Conservation (phyloP, 2,113 vertebrate genomes). For the Petrocephalus microphthalmus region DNA sequence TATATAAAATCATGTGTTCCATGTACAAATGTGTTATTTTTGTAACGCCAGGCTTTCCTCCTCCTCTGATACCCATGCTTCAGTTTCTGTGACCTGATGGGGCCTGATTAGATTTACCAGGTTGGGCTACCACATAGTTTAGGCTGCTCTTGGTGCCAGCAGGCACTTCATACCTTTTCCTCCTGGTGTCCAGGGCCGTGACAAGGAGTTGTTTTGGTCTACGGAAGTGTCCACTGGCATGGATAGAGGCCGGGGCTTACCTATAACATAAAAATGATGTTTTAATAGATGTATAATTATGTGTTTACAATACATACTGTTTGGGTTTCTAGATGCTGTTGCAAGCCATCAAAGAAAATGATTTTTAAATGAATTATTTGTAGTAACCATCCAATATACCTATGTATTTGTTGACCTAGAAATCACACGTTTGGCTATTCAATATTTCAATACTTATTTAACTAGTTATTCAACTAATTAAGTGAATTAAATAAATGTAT, state of each 20-base stretch:
- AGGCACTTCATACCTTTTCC: slow-evolving; percentile 68
- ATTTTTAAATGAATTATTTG: neutral
- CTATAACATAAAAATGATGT: slow-evolving; percentile 47
- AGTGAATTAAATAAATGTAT: neutral
- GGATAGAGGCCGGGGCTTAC: slow-evolving; percentile 86
- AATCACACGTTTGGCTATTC: neutral
- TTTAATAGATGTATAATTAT: neutral
- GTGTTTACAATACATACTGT: neutral
- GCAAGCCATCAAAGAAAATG: neutral
- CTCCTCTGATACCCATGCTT: neutral
- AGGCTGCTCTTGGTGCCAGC: neutral
- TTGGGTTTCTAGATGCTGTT: neutral
- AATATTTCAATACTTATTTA: neutral
- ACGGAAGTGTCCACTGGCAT: slow-evolving; percentile 85
- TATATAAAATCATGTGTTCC: neutral
- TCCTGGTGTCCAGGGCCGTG: slow-evolving; percentile 61
- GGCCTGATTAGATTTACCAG: neutral
- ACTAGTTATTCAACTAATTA: neutral
- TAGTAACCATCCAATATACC: neutral
- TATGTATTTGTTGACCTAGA: neutral
- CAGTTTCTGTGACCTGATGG: slow-evolving; percentile 1
- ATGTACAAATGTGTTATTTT: neutral
- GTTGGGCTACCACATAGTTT: neutral
- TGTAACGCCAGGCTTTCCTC: neutral
- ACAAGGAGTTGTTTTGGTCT: slow-evolving; percentile 62